phyloP scores from a whole-genome alignment of 2,888 invertebrate species.

The Conchocele bisecta region DNA sequence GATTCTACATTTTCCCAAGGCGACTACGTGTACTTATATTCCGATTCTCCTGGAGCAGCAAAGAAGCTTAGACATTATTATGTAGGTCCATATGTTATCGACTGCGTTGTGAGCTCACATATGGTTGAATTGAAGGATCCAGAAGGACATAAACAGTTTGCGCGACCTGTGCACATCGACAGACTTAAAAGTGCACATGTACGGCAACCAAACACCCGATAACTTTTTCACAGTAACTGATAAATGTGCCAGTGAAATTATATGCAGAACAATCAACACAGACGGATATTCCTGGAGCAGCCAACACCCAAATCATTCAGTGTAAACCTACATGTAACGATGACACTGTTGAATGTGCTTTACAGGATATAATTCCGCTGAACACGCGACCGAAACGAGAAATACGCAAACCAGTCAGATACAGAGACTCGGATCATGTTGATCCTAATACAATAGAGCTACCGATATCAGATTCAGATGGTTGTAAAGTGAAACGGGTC shows the following conservation, averaged over 20 bases:
- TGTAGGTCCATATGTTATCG: slow-evolving; percentile 19
- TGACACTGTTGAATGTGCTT: no score
- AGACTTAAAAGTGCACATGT: slow-evolving; percentile 34
- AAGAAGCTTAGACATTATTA: slow-evolving; percentile 16
- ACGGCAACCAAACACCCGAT: slow-evolving; percentile 9
- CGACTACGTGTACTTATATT: slow-evolving; percentile 27
- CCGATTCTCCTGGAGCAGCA: slow-evolving; percentile 9
- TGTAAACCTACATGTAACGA: no score
- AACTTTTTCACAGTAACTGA: slow-evolving; percentile 2
- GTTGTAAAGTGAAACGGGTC: no score
- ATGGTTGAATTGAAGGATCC: slow-evolving; percentile 3
- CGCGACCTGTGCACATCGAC: slow-evolving; percentile 31
- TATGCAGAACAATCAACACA: neutral
- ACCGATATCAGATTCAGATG: no score
- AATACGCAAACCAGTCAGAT: no score
- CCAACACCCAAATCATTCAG: no score
- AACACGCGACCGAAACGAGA: no score
- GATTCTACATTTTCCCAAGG: slow-evolving; percentile 3
- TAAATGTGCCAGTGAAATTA: neutral
- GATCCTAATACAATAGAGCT: no score
- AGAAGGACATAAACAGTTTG: neutral
- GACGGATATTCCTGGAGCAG: no score
- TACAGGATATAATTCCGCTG: no score
- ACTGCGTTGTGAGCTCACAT: slow-evolving; percentile 12
- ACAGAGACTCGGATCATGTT: no score